phyloP scores from a whole-genome alignment of 2,888 invertebrate species.

The Eupithecia vulgata region DNA sequence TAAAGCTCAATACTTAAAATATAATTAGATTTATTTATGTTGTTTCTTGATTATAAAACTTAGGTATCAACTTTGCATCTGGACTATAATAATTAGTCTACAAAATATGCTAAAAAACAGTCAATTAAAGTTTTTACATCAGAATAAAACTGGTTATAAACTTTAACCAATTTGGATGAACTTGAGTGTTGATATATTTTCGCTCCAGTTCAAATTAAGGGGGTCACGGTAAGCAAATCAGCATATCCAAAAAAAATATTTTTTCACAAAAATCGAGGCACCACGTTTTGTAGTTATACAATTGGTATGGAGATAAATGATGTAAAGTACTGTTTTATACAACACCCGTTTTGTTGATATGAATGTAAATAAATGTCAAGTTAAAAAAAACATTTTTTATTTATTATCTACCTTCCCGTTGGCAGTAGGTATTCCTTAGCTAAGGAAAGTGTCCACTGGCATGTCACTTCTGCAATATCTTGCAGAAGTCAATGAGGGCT shows the following conservation, averaged over 20 bases:
- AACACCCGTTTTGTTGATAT: constrained; percentile 85
- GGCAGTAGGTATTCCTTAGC: neutral
- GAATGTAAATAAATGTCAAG: constrained; percentile 85
- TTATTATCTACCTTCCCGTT: constrained; percentile 9
- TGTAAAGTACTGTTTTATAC: constrained; percentile 82
- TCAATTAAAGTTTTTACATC: constrained; percentile 20
- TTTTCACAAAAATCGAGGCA: constrained; percentile 77
- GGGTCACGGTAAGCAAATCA: constrained; percentile 60
- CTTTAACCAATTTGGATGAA: constrained; percentile 10
- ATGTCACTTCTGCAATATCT: too few species aligned
- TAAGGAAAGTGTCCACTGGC: neutral
- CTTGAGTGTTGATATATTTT: constrained; percentile 19
- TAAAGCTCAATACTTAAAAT: constrained; percentile 26
- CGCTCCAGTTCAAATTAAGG: constrained; percentile 39
- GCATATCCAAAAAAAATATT: constrained; percentile 70
- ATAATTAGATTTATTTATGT: constrained; percentile 21
- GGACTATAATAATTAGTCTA: neutral
- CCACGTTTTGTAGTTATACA: constrained; percentile 74
- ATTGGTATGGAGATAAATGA: constrained; percentile 69
- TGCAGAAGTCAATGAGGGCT: too few species aligned
- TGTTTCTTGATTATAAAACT: constrained; percentile 17
- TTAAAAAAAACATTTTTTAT: constrained; percentile 61
- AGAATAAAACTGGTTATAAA: neutral
- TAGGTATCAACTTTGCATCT: constrained; percentile 15
- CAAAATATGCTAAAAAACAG: constrained; percentile 10